These are phyloP conservation scores for Halictus rubicundus DNA, from an alignment of 1,140 invertebrate genomes.

Conservation along the genomic window DNA sequence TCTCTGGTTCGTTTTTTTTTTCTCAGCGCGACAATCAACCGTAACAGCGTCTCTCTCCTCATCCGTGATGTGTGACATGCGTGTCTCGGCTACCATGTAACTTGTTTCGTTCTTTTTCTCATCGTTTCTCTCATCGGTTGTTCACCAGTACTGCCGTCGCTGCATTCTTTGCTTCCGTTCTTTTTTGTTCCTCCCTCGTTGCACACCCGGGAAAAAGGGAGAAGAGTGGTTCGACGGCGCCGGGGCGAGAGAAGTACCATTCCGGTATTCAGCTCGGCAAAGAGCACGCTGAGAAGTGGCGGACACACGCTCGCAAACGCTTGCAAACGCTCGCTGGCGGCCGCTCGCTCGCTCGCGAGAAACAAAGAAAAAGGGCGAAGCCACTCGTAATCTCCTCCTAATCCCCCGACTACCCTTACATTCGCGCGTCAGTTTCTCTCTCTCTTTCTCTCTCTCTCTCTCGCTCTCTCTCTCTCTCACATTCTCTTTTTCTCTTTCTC, in stretches of 20 bases:
- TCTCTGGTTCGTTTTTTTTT: no score
- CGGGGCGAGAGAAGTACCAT: slow-evolving; percentile 61
- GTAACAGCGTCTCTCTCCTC: no score
- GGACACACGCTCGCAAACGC: slow-evolving; percentile 28
- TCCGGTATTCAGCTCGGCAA: slow-evolving; percentile 55
- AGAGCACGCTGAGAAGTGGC: slow-evolving; percentile 58
- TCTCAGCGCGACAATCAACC: no score
- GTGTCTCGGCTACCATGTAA: no score
- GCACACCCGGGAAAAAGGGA: slow-evolving; percentile 67
- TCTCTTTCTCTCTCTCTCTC: background rate
- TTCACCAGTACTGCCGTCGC: no score
- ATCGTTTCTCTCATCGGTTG: no score
- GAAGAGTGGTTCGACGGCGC: slow-evolving; percentile 50
- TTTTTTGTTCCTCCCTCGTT: slow-evolving; percentile 55
- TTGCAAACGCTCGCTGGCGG: slow-evolving; percentile 4
- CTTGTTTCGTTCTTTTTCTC: no score
- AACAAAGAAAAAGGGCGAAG: slow-evolving; percentile 55
- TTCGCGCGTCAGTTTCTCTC: slow-evolving; percentile 10
- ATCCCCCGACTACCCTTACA: background rate
- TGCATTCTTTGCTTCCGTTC: background rate
- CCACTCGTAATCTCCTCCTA: slow-evolving; percentile 27
- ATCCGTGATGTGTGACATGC: no score
- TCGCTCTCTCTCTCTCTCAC: no score
- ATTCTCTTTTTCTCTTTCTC: no score
- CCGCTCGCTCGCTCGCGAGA: slow-evolving; percentile 10